Percentiles rank a stretch among this genome's conserved stretches.
These are phyloP conservation scores for Corydoras maculifer DNA, from an alignment of 2,113 vertebrate genomes.

Conservation along the genomic window DNA sequence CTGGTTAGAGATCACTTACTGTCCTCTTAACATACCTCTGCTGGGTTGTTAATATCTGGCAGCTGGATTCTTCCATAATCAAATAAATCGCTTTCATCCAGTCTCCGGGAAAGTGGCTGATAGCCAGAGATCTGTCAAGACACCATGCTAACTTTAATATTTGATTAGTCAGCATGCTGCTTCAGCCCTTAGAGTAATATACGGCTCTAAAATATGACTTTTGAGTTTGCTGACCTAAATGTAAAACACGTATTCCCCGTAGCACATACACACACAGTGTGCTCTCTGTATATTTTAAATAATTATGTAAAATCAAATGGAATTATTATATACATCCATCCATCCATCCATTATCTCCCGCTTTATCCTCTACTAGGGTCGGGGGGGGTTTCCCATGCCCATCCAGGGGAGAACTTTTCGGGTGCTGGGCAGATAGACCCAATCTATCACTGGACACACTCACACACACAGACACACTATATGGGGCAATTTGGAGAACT, in stretches of 20 bases:
- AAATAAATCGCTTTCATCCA: slow-evolving; percentile 19
- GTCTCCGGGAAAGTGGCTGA: slow-evolving; percentile 11
- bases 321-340: too few relatives aligned
- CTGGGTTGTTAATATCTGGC: slow-evolving; percentile 21
- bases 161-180: background rate
- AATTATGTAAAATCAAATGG: too few relatives aligned
- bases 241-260: too few relatives aligned
- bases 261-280: background rate
- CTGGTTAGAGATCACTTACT: slow-evolving; percentile 15
- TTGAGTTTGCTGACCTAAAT: background rate
- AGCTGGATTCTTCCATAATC: slow-evolving; percentile 9
- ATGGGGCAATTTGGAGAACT: too few relatives aligned
- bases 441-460: too few relatives aligned
- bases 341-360: too few relatives aligned
- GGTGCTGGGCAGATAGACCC: too few relatives aligned
- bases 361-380: too few relatives aligned
- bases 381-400: too few relatives aligned
- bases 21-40: slow-evolving; percentile 14
- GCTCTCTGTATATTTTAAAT: background rate
- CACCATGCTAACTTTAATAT: background rate
- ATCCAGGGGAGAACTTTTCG: too few relatives aligned
- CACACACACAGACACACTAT: too few relatives aligned
- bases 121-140: slow-evolving; percentile 18
- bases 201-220: background rate
- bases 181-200: background rate